phyloP scores from a whole-genome alignment of 2,113 vertebrate species.

The Entelurus aequoreus region DNA sequence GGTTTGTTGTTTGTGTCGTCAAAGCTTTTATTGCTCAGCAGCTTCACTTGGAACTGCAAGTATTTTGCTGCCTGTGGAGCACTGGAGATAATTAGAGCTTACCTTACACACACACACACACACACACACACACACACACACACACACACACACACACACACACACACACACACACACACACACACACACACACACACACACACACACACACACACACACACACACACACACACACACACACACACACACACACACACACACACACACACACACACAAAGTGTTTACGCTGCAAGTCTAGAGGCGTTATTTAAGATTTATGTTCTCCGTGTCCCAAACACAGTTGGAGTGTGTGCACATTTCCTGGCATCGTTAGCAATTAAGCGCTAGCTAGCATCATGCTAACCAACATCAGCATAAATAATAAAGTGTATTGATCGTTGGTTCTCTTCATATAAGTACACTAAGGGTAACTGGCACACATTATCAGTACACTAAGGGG shows the following conservation, averaged over 20 bases:
- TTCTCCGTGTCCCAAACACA: background rate
- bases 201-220: too few relatives aligned
- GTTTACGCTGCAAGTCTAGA: constrained; percentile 14
- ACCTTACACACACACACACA: background rate
- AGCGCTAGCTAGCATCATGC: background rate
- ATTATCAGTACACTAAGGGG: too few relatives aligned
- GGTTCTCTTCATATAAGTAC: too few relatives aligned
- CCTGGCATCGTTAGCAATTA: background rate
- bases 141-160: too few relatives aligned
- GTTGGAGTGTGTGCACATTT: background rate
- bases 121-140: too few relatives aligned
- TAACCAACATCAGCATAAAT: background rate
- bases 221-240: too few relatives aligned
- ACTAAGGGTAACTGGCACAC: too few relatives aligned
- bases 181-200: too few relatives aligned
- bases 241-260: too few relatives aligned
- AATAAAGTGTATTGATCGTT: too few relatives aligned
- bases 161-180: too few relatives aligned
- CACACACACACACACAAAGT: background rate
- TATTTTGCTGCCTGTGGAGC: background rate
- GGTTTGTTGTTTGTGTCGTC: background rate
- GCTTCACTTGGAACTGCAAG: background rate
- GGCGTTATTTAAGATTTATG: constrained; percentile 8
- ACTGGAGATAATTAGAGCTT: constrained; percentile 31
- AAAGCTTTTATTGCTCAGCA: background rate